phyloP scores from a whole-genome alignment of 2,113 vertebrate species.

The Melospiza melodia region DNA sequence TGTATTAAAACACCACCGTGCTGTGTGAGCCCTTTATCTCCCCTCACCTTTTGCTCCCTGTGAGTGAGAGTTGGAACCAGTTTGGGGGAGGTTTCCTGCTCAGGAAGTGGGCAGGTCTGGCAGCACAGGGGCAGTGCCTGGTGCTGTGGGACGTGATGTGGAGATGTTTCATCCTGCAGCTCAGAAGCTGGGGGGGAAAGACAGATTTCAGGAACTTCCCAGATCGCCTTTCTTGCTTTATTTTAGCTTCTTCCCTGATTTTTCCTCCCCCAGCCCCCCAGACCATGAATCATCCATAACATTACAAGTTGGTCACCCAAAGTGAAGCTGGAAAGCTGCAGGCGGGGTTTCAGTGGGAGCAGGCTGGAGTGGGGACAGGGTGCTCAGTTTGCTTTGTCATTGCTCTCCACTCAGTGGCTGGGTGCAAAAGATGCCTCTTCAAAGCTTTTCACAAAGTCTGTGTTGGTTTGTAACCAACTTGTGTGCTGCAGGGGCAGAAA shows the following conservation, averaged over 20 bases:
- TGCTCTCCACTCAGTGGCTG: neutral
- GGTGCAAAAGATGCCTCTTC: rapidly evolving
- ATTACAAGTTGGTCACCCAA: neutral
- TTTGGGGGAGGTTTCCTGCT: neutral
- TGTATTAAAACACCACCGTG: neutral
- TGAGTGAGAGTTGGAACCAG: neutral
- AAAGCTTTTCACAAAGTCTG: neutral
- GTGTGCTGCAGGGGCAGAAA: neutral
- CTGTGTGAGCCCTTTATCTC: neutral
- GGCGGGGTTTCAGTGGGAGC: neutral
- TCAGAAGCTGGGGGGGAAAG: neutral
- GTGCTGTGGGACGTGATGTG: rapidly evolving
- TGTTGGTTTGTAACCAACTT: neutral
- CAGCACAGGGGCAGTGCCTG: neutral
- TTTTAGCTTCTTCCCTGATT: neutral
- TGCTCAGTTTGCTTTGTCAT: neutral
- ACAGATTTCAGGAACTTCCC: neutral
- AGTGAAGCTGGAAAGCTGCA: neutral
- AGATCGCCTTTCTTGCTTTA: neutral
- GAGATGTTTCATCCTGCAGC: neutral
- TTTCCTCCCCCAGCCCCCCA: neutral
- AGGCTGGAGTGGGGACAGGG: neutral
- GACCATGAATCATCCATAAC: neutral
- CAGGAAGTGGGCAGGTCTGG: neutral
- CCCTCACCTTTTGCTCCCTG: neutral